Evolutionary conservation across 2,888 invertebrate species (phyloP).

Genomic region (Sminthurinus aureus): DNA sequence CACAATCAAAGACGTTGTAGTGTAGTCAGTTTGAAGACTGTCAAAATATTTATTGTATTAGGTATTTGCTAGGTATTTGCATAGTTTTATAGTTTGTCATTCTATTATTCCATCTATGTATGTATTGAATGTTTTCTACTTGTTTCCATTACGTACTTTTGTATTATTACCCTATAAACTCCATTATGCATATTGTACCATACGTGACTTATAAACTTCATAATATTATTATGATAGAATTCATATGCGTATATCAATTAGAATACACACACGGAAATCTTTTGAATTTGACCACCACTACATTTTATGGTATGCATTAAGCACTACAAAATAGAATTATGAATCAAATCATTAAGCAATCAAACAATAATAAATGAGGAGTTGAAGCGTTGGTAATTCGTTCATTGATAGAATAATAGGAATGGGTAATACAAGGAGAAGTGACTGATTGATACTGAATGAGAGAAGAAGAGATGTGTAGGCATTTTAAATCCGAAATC

Average conservation of each 20-base stretch:
- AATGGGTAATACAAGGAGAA: neutral
- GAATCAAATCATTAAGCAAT: conserved; percentile 1
- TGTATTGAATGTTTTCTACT: neutral
- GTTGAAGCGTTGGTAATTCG: neutral
- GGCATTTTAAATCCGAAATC: neutral
- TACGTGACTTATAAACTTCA: no score
- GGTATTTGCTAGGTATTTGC: no score
- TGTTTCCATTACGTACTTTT: no score
- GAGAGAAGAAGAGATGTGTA: no score
- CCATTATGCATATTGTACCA: no score
- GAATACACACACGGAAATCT: no score
- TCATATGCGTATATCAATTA: no score
- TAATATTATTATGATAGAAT: no score
- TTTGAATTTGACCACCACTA: no score
- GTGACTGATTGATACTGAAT: no score
- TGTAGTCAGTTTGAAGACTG: neutral
- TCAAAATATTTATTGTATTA: neutral
- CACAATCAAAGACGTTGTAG: neutral
- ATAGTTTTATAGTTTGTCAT: neutral
- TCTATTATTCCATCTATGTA: neutral
- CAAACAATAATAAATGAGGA: neutral
- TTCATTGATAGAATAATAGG: neutral
- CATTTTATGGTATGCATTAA: neutral
- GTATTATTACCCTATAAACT: no score
- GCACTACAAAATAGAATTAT: neutral